Evolutionary conservation across 2,888 invertebrate species (phyloP), one percentile per base, ranked within the genome.

Genomic region (Abrostola triplasia): DNA sequence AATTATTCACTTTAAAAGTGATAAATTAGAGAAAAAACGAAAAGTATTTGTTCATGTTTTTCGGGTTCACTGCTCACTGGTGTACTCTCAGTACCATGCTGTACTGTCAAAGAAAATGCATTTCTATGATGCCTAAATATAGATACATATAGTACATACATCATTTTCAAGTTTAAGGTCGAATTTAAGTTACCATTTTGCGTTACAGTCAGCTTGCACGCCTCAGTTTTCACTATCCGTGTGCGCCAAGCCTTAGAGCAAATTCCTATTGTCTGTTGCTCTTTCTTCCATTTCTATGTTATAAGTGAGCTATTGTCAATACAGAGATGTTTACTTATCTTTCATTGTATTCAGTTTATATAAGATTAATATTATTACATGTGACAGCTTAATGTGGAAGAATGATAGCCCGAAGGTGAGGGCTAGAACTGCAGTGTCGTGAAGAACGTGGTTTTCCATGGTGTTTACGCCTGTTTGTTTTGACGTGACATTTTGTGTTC

Each of bases 341-440:
- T n/a, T n/a, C n/a, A n/a, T 41, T 38, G 38, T 59, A 37, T 56
- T 62, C 35, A 64, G 47, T 74, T 74, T 70, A 49, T 51, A 48
- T 65, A 70, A 58, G 60, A 74, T 70, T 73, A 68, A 11, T 38
- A 73, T 53, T 40, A 57, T 59, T 73, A 51, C 47, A 44, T 57
- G 59, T 50, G 64, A 74, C 74, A 70, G 57, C 44, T 58, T 70
- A 69, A 72, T 72, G n/a, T 41, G 35, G 40, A 51, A n/a, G 50
- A 70, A 24, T 64, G 57, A 58, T 64, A 37, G 71, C 74, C 60
- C 48, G 9, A 13, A 44, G 73, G 58, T 58, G 12, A 40, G 38
- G 53, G 36, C 10, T 5, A 59, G 42, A 64, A 57, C 35, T 12
- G 12, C 5, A 1, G 50, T 57, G 35, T 60, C 59, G 54, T 70